Percentiles rank a stretch among this genome's conserved stretches.
These are phyloP conservation scores for Diuraphis noxia DNA, from an alignment of 1,140 invertebrate species.

Conservation along the genomic window DNA sequence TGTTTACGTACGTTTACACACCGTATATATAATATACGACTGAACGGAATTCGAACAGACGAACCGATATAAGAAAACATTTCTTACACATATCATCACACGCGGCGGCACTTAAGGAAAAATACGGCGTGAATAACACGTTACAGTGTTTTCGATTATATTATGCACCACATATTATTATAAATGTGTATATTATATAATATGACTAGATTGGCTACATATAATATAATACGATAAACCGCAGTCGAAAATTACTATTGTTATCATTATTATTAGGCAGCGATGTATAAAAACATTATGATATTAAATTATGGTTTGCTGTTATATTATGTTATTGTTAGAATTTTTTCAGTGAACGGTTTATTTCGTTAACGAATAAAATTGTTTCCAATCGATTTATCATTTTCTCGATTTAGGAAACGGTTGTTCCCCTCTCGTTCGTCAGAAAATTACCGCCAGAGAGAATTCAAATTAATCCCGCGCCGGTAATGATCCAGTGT, in stretches of 20 bases:
- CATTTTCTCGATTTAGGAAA: neutral
- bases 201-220: neutral
- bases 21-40: neutral
- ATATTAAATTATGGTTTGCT: neutral
- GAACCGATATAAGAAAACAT: neutral
- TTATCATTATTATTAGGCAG: neutral
- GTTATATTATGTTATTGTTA: neutral
- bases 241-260: neutral
- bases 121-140: neutral
- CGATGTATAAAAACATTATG: neutral
- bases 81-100: neutral
- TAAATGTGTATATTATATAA: neutral
- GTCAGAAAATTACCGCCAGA: neutral
- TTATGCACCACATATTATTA: neutral
- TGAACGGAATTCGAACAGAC: neutral
- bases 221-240: neutral
- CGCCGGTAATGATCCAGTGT: neutral
- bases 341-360: neutral
- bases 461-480: slow-evolving; percentile 16
- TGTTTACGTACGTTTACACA: neutral
- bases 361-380: neutral
- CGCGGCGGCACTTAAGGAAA: neutral
- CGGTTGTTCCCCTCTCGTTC: neutral
- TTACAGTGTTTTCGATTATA: neutral
- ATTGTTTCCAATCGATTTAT: neutral